Conservation (phyloP, 1,140 invertebrate species). For the Potamilus streckersoni region DNA sequence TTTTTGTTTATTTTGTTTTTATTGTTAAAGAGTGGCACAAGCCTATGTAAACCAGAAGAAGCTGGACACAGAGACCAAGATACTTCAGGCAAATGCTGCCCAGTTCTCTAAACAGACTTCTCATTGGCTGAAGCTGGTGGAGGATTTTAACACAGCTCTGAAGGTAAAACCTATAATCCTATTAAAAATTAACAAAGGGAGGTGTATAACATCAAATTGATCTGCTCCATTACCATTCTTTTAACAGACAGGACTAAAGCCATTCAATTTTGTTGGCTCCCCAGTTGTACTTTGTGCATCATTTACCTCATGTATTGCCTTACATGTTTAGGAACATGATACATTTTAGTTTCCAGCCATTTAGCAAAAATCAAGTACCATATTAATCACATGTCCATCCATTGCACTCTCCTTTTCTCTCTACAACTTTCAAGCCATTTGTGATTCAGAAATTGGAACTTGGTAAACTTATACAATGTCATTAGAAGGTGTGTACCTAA, state of each 20-base stretch:
- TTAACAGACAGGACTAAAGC: not conserved
- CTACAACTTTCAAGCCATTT: too few species aligned
- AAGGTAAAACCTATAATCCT: conserved; percentile 73
- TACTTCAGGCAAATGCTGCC: conserved; percentile 92
- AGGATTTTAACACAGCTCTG: conserved; percentile 93
- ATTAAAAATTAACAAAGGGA: not conserved
- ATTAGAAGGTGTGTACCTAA: too few species aligned
- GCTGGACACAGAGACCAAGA: conserved; percentile 96
- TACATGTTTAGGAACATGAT: too few species aligned
- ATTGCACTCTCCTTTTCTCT: too few species aligned
- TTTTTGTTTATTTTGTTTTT: too few species aligned
- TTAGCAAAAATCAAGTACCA: too few species aligned
- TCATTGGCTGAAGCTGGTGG: conserved; percentile 94
- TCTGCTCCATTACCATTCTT: not conserved
- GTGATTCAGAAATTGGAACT: too few species aligned
- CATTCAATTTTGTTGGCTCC: not conserved
- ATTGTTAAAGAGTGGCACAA: conserved; percentile 85
- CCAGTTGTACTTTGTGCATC: too few species aligned
- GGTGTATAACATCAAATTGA: not conserved
- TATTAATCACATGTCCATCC: too few species aligned
- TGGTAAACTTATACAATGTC: too few species aligned
- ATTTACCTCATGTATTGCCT: too few species aligned
- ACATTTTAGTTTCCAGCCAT: too few species aligned
- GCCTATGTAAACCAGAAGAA: conserved; percentile 98
- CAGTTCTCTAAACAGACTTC: conserved; percentile 97